Base-by-base conservation (phyloP, 2,797 vertebrate genomes). In the Ctenosaura bakeri region DNA sequence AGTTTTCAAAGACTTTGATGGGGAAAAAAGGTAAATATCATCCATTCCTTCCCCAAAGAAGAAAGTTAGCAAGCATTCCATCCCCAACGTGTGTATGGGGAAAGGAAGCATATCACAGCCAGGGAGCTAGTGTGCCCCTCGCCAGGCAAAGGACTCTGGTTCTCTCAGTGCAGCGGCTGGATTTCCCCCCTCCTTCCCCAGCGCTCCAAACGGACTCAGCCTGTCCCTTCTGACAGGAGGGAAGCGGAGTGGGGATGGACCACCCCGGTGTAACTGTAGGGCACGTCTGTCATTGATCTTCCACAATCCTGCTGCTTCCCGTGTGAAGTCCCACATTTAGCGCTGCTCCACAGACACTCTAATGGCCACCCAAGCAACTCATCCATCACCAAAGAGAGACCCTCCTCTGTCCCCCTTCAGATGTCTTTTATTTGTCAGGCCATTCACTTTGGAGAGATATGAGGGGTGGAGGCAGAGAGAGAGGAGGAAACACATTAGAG, bases 391-490 rank as follows among this genome's bases (percentile, higher is more conserved):
- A 16, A 0, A 54, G 46, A 32, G 29, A 69, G 66, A 32, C 38
- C 69, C 56, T 77, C 54, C 74, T 77, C 54, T 66, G 2, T 38
- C 12, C 9, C 24, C 73, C n/a, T n/a, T 29, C 64, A 74, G 38
- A 64, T 35, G 2, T n/a, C 18, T 66, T n/a, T 52, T 87, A 52
- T 69, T 62, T 46, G 52, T 83, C 46, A 35, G 50, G 86, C 71
- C 62, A 78, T 52, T 12, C 59, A 71, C 77, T 66, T 86, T 54
- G 77, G 73, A 13, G 71, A 91, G 90, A 88, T 91, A 86, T 18
- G 29, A 9, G 71, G 42, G 84, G 50, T 8, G 22, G 85, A 35
- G 82, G 50, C 42, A 46, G 42, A 46, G 2, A 12, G 78, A 38
- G 18, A 46, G 6, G 4, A 88, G 77, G 50, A 73, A 64, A 73